Base-by-base conservation (phyloP, 2,113 vertebrate genomes). In the Penelope pileata region DNA sequence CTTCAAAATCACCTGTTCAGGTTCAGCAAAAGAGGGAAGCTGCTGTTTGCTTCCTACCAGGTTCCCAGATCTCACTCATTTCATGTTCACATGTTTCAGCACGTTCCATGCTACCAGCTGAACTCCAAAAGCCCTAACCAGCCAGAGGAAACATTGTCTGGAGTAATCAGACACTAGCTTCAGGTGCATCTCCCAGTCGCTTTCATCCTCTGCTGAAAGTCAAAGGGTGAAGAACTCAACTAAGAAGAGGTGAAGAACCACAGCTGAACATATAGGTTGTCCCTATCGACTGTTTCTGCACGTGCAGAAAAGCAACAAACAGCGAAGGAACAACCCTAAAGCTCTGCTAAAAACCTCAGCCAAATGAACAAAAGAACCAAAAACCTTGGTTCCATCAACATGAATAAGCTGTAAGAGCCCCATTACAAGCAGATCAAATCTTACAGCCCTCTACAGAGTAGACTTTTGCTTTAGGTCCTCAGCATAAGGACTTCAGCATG, bases 201-300 rank as follows among this genome's bases (percentile, higher is more conserved):
- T 90, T 89, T 50, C 93, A 51, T 93, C 75, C 89, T 30, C 51
- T 89, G 64, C 34, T 78, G 64, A 64, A 96, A 95, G 51, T 51
- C 59, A 83, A 78, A 82, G 60, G 48, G 68, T 53, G 58, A 79
- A 82, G 45, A 83, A 72, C 70, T 73, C n/a, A 76, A 4, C 14
- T 2, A 2, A 4, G 21, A 40, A 23, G 6, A 86, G 4, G 47
- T 6, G 7, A 88, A 91, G 51, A 63, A 73, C 16, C 42, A 53
- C 23, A 80, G 40, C 36, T 70, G 24, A 11, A 45, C 23, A 38
- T 2, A 34, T 18, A 87, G 9, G 10, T 7, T 72, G 56, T 60
- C 50, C 16, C 45, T 88, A 9, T 8, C 22, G 19, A 43, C 32
- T 22, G 19, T 18, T 79, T 63, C 48, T 53, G 4, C 63, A 26